Base-by-base conservation (phyloP, 2,113 vertebrate genomes). In the Mola mola region DNA sequence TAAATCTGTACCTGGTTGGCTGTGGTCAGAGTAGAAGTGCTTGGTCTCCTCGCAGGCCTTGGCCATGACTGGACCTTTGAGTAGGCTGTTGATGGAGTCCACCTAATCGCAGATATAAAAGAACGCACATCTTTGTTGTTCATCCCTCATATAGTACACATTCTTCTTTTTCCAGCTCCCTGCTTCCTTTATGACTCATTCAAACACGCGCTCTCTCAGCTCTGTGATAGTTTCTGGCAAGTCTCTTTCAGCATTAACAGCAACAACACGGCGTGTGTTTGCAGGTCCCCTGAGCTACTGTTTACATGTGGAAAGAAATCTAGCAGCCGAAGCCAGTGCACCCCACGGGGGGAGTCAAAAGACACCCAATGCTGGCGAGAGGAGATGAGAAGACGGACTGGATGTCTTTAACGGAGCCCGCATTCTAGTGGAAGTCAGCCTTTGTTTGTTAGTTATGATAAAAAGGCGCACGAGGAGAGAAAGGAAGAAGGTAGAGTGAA, bases 1-100 rank as follows among this genome's bases (percentile, higher is more conserved):
- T 8, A 58, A 25, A 58, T 10, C 37, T 5, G 5, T 78, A 99
- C 97, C 97, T 94, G 96, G 95, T 72, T 96, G 90, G 84, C 88
- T 94, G 89, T 96, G 94, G 81, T 98, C 95, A 72, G 95, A 94
- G 72, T 96, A 94, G 83, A 98, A 98, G 87, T 98, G 94, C 87
- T 92, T 95, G 75, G 96, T 98, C 87, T 98, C 95, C 72, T 99
- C 97, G 29, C 98, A 98, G 49, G 96, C 96, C 78, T 94, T 96
- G 63, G 83, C 92, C 94, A 98, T 96, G 76, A 95, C 87, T 2
- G 93, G 62, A 48, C 96, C 96, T 92, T 96, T 98, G 31, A 99
- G 93, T 12, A 98, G 93, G 17, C 89, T 80, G 71, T 95, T 96
- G 83, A 99, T 98, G 52, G 96, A 92, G 69, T 99, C 97, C 29